Evolutionary conservation across 2,888 invertebrate genomes (phyloP).

Genomic region (Erannis defoliaria): DNA sequence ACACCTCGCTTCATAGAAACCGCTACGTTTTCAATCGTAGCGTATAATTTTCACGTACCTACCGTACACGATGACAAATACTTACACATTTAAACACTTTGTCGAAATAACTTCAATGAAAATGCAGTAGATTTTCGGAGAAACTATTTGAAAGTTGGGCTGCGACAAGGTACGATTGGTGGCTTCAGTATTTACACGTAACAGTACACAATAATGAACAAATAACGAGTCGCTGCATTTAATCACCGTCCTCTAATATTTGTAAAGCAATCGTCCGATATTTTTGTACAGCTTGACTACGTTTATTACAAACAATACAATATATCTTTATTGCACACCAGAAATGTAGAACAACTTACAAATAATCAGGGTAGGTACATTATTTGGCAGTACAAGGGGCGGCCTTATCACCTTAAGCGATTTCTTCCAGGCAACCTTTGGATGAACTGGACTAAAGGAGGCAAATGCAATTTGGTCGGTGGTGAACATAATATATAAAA

Average conservation of each 20-base stretch:
- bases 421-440: no score
- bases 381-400: no score
- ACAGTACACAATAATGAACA: slow-evolving; percentile 50
- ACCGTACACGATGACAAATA: slow-evolving; percentile 13
- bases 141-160: neutral
- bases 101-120: slow-evolving; percentile 14
- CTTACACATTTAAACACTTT: slow-evolving; percentile 8
- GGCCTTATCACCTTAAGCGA: no score
- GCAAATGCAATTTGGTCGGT: no score
- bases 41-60: slow-evolving; percentile 31
- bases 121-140: neutral
- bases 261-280: slow-evolving; percentile 66
- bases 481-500: no score
- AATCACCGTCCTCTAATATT: slow-evolving; percentile 70
- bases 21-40: slow-evolving; percentile 30
- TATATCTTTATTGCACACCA: no score
- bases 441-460: no score
- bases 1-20: slow-evolving; percentile 26
- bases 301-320: neutral
- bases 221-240: slow-evolving; percentile 59
- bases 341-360: no score
- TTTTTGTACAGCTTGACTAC: slow-evolving; percentile 47
- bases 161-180: slow-evolving; percentile 10
- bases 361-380: no score
- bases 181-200: slow-evolving; percentile 23